Conservation (phyloP, 1,140 invertebrate genomes). For the Antheraea mylitta region DNA sequence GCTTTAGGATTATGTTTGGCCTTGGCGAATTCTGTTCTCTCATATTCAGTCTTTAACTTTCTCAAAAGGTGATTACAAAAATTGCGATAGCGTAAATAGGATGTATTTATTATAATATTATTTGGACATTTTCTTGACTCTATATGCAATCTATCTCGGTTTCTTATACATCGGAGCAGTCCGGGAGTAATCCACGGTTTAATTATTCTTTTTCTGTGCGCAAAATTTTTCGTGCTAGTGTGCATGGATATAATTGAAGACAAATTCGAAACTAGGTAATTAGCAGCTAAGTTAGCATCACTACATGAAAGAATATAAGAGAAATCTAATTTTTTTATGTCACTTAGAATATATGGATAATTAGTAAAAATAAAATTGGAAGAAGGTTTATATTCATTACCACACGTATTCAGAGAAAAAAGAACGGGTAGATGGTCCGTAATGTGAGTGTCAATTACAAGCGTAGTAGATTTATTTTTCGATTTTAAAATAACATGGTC, state of each 20-base stretch:
- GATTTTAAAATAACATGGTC: conserved; percentile 8
- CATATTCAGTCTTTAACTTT: conserved; percentile 5
- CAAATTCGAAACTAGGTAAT: neutral
- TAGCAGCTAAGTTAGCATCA: conserved; percentile 3
- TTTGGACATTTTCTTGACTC: neutral
- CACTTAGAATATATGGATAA: neutral
- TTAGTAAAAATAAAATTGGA: neutral
- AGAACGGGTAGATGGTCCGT: neutral
- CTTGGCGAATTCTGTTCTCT: neutral
- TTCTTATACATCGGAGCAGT: neutral
- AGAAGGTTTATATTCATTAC: neutral
- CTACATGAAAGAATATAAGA: neutral
- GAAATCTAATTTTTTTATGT: neutral
- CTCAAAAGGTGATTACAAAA: neutral
- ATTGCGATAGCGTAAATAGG: conserved; percentile 1
- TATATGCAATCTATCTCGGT: conserved; percentile 5
- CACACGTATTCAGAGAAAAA: neutral
- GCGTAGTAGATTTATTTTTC: neutral
- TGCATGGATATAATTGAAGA: neutral
- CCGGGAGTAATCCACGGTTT: neutral
- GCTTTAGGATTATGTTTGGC: neutral
- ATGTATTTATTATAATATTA: neutral
- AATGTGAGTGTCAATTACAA: neutral
- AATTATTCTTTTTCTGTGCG: neutral
- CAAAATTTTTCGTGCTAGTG: neutral